Evolutionary conservation across 1,140 invertebrate species (phyloP).

Genomic region (Grapholita molesta): DNA sequence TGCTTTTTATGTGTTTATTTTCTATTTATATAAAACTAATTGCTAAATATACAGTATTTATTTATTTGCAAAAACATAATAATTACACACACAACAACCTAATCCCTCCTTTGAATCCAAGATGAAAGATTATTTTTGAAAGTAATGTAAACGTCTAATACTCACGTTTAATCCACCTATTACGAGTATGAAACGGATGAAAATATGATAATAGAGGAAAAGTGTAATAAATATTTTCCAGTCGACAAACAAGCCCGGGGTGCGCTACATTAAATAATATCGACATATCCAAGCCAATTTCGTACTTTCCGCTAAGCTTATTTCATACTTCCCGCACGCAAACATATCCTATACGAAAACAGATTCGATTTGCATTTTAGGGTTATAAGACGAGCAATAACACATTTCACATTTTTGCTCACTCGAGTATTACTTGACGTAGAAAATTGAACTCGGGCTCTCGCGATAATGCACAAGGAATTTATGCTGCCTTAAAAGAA

Average conservation of each 20-base stretch:
- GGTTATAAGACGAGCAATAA: slow-evolving; percentile 40
- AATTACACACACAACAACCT: not conserved
- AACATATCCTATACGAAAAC: slow-evolving; percentile 50
- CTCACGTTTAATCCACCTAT: not conserved
- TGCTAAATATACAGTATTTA: no score
- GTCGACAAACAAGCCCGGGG: slow-evolving; percentile 48
- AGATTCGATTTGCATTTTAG: slow-evolving; percentile 52
- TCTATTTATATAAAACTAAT: no score
- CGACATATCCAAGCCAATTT: slow-evolving; percentile 64
- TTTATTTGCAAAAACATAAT: no score
- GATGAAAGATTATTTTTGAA: not conserved
- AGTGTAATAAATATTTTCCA: slow-evolving; percentile 55
- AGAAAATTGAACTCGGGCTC: slow-evolving; percentile 6
- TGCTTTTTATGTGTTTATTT: no score
- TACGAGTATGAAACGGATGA: slow-evolving; percentile 24
- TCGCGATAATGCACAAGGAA: slow-evolving; percentile 3
- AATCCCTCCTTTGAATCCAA: not conserved
- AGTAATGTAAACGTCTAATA: not conserved
- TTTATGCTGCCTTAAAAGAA: not conserved
- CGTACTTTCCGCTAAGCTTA: slow-evolving; percentile 59
- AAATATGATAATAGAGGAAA: slow-evolving; percentile 38
- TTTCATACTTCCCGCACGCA: slow-evolving; percentile 51
- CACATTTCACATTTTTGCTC: slow-evolving; percentile 34
- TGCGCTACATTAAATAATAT: slow-evolving; percentile 61
- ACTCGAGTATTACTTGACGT: slow-evolving; percentile 20